Base-by-base conservation (phyloP, 2,888 invertebrate genomes). In the Minunthozetes semirufus region DNA sequence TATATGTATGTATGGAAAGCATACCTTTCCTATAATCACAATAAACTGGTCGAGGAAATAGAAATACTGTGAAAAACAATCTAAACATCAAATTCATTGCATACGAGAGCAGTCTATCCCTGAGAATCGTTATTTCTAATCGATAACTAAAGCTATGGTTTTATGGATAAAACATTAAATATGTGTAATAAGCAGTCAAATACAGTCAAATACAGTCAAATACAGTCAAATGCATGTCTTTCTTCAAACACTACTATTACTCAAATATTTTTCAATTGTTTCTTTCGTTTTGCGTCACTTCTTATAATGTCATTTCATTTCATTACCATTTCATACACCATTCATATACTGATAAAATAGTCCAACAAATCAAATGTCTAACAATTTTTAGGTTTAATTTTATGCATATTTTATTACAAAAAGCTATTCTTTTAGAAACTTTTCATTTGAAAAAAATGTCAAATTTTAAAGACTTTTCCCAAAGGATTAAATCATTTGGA, bases 1-100 rank as follows among this genome's bases (percentile, higher is more conserved):
- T 68, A 61, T 42, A 68, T 68, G 42, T 42, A 68, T 68, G 42
- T 2, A 68, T n/a, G n/a, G n/a, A 68, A 63, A 33, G 42, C 42
- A 42, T 42, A 27, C 33, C 38, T 29, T 63, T 63, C 27, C 25
- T 63, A 17, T 63, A 63, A 61, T 61, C 61, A 29, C 61, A 61
- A 63, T 33, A 8, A 63, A 33, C 33, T 63, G 17, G 4, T 33
- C 5, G 27, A 33, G 63, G 63, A 63, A 63, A 63, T 63, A 63
- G 33, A 63, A 63, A 33, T 63, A 17, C 13, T n/a, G 5, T 29
- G 63, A 63, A 63, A 59, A 63, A 68, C 33, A 33, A 42, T 29
- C 38, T 42, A 68, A n/a, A 68, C 68, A 42, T 68, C 19, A 68
- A 9, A 68, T 33, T 27, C 50, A 50, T 50, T 50, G 19, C 50